Base-by-base conservation (phyloP, 2,797 vertebrate species). In the Malacoctenus gilli region DNA sequence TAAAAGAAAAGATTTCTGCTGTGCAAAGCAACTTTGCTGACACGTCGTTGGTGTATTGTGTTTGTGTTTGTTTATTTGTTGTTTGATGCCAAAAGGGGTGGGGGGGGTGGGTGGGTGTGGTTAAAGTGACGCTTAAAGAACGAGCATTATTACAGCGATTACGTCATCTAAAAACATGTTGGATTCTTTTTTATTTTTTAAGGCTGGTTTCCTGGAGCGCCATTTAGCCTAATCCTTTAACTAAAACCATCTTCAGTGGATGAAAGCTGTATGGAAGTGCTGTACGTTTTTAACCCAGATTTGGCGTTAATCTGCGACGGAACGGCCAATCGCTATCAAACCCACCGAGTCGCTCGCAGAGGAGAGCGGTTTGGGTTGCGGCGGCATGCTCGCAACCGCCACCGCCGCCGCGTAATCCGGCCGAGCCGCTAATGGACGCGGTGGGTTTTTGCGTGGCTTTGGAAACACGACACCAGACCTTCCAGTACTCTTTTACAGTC, bases 1-100 rank as follows among this genome's bases (percentile, higher is more conserved):
- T 70, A 71, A 82, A 81, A 74, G 60, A 78, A 72, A 80, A 73
- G 21, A 77, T 73, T 84, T 82, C 64, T 82, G 75, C 80, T 87
- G 74, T 84, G 74, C 72, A 61, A 83, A 84, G 74, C 62, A 55
- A 63, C 67, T 67, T 74, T 41, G 56, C 84, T 82, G 75, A 87
- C 72, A 75, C 66, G 8, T 62, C 60, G 68, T 85, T 11, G 60
- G 60, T 84, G 65, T 82, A 42, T 61, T 75, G 76, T n/a, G n/a
- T 77, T 76, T 87, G 85, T 87, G 67, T 87, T 81, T 74, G 74
- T 82, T 88, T 78, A 42, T 81, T 79, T 82, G 59, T 82, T 83
- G 77, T 89, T 86, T 74, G 74, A 91, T 92, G 89, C 91, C 91
- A 92, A 92, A 90, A 77, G 52, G 67, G 70, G 72, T 9, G n/a